A percentile compares a stretch with the other conserved stretches of the same genome.
Evolutionary conservation across 2,888 invertebrate genomes (phyloP).

Genomic region (Cryptocheilus praepositus): DNA sequence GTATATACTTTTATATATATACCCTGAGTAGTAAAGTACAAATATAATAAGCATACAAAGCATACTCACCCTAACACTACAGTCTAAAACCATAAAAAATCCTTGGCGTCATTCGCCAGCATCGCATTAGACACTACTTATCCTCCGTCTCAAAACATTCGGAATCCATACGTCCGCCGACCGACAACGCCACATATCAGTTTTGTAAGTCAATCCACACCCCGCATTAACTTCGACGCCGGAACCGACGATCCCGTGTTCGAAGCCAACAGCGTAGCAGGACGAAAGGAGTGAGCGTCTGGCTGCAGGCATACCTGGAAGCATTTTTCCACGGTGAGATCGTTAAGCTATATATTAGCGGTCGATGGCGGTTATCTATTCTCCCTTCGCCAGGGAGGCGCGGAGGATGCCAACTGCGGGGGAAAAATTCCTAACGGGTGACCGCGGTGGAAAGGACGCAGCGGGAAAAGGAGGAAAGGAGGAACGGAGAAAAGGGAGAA

Average conservation of each 20-base stretch:
- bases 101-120: too few relatives aligned
- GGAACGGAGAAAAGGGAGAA: too few relatives aligned
- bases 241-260: background rate
- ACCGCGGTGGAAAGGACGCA: constrained; percentile 1
- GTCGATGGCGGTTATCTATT: constrained; percentile 33
- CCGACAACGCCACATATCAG: background rate
- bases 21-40: too few relatives aligned
- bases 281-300: background rate
- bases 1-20: too few relatives aligned
- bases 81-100: too few relatives aligned
- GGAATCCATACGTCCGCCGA: background rate
- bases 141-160: too few relatives aligned
- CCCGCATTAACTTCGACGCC: background rate
- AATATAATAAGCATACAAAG: too few relatives aligned
- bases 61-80: too few relatives aligned
- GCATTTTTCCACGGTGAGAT: constrained; percentile 15
- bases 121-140: too few relatives aligned
- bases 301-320: background rate
- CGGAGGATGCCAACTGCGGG: background rate
- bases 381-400: constrained; percentile 7
- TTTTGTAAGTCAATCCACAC: too few relatives aligned
- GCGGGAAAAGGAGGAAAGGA: too few relatives aligned
- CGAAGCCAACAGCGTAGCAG: background rate
- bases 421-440: constrained; percentile 53
- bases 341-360: constrained; percentile 25